phyloP scores from a whole-genome alignment of 2,797 vertebrate genomes.

The Cossypha polioptera region DNA sequence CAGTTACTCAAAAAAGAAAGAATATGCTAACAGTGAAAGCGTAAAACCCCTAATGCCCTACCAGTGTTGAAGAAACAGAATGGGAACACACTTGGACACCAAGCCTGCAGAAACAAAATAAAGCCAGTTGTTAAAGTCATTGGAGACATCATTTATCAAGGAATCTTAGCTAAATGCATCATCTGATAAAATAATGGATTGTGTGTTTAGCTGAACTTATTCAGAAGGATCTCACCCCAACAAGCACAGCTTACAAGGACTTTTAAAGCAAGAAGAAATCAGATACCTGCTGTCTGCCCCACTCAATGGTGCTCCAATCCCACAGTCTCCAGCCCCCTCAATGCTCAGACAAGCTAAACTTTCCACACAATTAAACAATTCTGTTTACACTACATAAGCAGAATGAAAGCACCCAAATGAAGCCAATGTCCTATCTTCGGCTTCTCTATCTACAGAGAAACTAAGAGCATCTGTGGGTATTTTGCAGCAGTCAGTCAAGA shows the following conservation, averaged over 20 bases:
- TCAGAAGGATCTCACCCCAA: neutral
- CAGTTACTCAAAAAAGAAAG: neutral
- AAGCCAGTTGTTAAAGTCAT: neutral
- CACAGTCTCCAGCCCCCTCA: neutral
- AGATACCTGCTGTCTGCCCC: neutral
- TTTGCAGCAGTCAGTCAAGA: neutral
- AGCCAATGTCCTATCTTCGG: neutral
- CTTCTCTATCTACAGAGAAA: neutral
- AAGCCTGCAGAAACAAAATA: neutral
- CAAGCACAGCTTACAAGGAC: neutral
- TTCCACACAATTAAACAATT: neutral
- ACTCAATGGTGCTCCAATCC: neutral
- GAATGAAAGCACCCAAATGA: neutral
- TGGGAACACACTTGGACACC: neutral
- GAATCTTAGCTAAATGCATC: neutral
- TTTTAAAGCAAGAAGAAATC: neutral
- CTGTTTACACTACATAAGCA: neutral
- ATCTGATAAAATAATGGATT: neutral
- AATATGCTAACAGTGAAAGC: neutral
- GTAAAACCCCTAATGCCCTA: neutral
- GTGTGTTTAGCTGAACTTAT: neutral
- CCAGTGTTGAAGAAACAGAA: neutral
- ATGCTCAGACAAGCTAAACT: neutral
- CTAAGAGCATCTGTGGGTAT: neutral
- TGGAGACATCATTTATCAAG: neutral